Evolutionary conservation across 2,888 invertebrate genomes (phyloP).

Genomic region (Rhyacophila evoluta): DNA sequence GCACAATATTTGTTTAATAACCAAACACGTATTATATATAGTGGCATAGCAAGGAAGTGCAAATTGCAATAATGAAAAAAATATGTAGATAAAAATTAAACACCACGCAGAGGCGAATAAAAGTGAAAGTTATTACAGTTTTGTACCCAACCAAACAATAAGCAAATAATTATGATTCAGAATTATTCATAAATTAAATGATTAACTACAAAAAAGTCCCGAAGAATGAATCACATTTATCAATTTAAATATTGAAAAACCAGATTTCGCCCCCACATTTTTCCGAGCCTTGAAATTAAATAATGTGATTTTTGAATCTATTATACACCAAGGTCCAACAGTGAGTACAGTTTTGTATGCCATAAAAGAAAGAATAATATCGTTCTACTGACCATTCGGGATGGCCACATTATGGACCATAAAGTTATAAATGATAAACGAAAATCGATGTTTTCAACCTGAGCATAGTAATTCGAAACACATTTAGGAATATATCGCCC

Average conservation of each 20-base stretch:
- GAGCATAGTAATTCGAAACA: no score
- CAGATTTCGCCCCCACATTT: constrained; percentile 12
- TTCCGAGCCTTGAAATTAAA: neutral
- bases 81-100: neutral
- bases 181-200: neutral
- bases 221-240: neutral
- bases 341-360: neutral
- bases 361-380: no score
- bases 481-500: no score
- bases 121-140: neutral
- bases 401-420: no score
- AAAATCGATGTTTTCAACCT: no score
- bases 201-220: neutral
- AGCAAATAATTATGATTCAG: neutral
- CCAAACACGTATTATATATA: no score
- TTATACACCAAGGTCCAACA: neutral
- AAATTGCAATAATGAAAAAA: no score
- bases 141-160: neutral
- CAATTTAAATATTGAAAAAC: constrained; percentile 9
- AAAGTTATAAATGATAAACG: no score
- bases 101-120: neutral
- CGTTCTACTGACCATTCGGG: no score
- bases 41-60: no score
- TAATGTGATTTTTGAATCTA: neutral
- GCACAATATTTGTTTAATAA: no score